Conservation (phyloP, 2,797 vertebrate species). For the Steatocranus sp. region DNA sequence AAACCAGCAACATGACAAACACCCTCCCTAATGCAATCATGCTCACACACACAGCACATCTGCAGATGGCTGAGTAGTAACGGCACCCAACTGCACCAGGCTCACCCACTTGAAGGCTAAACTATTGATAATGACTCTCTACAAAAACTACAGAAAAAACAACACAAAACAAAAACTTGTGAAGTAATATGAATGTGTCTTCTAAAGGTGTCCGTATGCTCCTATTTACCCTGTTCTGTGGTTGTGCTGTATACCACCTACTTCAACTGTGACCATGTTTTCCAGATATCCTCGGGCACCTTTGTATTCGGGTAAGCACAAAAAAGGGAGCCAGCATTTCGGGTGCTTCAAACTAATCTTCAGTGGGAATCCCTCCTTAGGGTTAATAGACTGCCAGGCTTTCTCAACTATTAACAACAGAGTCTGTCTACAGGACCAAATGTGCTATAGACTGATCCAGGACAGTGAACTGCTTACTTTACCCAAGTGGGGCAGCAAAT, state of each 20-base stretch:
- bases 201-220: neutral
- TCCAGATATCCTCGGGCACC: slow-evolving; percentile 25
- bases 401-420: slow-evolving; percentile 8
- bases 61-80: slow-evolving; percentile 54
- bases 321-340: slow-evolving; percentile 26
- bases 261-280: neutral
- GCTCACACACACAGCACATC: slow-evolving; percentile 35
- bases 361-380: slow-evolving; percentile 47
- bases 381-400: slow-evolving; percentile 29
- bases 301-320: slow-evolving; percentile 37
- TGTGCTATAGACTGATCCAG: neutral
- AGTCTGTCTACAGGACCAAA: neutral
- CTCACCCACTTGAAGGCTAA: slow-evolving; percentile 7
- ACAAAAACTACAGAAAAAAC: neutral
- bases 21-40: neutral
- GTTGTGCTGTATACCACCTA: neutral
- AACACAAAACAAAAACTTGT: neutral
- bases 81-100: neutral
- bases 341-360: slow-evolving; percentile 51
- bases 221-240: neutral
- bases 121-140: neutral
- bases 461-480: neutral
- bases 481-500: neutral
- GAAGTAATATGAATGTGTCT: neutral
- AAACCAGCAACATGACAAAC: neutral